Evolutionary conservation across 2,113 vertebrate species (phyloP).

Genomic region (Mionectes macconnelli): DNA sequence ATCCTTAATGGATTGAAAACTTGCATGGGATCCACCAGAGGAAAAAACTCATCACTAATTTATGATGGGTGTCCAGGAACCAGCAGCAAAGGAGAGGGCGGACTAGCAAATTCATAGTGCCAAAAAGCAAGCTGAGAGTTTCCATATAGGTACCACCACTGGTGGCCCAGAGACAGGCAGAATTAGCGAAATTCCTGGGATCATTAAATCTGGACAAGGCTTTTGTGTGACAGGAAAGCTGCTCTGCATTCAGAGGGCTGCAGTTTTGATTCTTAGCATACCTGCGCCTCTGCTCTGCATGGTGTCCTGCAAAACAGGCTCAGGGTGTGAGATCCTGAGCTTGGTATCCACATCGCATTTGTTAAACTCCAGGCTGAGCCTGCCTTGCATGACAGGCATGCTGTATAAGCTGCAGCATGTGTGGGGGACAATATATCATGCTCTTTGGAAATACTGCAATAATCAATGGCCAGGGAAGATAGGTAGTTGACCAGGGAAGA

Average conservation of each 20-base stretch:
- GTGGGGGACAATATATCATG: neutral
- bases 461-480: neutral
- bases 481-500: neutral
- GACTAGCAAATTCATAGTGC: neutral
- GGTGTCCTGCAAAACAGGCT: neutral
- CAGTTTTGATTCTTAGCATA: neutral
- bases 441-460: neutral
- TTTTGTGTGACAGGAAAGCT: neutral
- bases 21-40: neutral
- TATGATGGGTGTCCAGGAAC: neutral
- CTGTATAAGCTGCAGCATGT: neutral
- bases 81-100: neutral
- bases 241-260: neutral
- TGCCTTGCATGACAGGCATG: accelerated
- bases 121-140: neutral
- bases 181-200: neutral
- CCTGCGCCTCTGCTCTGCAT: neutral
- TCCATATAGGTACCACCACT: neutral
- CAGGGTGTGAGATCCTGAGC: neutral
- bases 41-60: neutral
- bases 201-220: neutral
- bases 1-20: neutral
- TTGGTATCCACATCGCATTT: neutral
- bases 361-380: neutral
- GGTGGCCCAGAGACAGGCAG: neutral